These are phyloP conservation scores for Pelusios castaneus DNA, from an alignment of 2,113 vertebrate species.

Conservation along the genomic window DNA sequence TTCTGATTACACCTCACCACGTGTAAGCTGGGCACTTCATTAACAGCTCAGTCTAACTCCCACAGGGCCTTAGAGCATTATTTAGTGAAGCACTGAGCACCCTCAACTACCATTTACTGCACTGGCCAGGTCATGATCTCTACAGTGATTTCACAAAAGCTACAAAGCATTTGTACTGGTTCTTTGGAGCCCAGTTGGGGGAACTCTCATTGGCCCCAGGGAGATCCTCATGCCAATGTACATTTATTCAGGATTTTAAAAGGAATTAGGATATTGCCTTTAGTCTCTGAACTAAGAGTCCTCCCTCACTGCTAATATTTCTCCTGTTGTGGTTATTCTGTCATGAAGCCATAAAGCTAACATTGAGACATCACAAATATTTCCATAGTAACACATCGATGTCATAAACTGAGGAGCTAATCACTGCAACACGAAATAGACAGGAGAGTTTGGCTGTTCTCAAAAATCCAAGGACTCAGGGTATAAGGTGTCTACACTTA, in stretches of 20 bases:
- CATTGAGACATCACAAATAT: neutral
- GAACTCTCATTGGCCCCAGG: neutral
- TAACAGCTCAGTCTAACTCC: neutral
- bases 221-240: neutral
- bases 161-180: neutral
- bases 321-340: neutral
- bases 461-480: too few species aligned
- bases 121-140: neutral
- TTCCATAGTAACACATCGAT: neutral
- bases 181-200: neutral
- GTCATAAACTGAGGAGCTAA: neutral
- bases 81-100: neutral
- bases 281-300: neutral
- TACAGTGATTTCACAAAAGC: accelerated
- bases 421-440: neutral
- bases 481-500: too few species aligned
- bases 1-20: accelerated
- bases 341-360: conserved; percentile 21
- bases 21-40: accelerated
- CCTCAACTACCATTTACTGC: neutral
- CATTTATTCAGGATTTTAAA: neutral
- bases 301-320: neutral
- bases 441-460: neutral
- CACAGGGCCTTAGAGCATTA: neutral
- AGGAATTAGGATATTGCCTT: neutral